These are phyloP conservation scores for Catharus ustulatus DNA, from an alignment of 2,797 vertebrate genomes.

Conservation along the genomic window DNA sequence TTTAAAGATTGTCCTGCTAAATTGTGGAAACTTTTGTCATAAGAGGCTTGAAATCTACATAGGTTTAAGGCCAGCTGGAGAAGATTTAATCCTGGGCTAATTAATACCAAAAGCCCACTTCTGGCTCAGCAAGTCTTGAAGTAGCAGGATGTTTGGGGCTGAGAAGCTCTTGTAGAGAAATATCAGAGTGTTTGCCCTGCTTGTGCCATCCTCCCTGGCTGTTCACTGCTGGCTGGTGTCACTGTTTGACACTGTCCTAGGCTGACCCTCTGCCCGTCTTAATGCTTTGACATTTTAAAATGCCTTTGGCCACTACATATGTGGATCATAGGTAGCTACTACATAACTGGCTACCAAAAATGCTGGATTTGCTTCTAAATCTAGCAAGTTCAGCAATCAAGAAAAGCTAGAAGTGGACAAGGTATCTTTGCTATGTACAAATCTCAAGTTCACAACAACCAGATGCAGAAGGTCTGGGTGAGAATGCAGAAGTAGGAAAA, in stretches of 20 bases:
- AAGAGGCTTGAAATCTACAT: background rate
- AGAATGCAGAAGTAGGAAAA: background rate
- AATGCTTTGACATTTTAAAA: background rate
- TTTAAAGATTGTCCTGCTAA: background rate
- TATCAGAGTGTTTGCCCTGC: background rate
- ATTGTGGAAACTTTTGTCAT: background rate
- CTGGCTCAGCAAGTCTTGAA: background rate
- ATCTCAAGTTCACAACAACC: background rate
- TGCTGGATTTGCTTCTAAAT: background rate
- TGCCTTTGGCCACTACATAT: background rate
- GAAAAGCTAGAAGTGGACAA: background rate
- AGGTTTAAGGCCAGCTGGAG: background rate
- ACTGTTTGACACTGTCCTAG: background rate
- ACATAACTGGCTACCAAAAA: background rate
- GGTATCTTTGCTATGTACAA: background rate
- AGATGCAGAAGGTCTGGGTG: background rate
- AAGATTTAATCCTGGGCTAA: background rate
- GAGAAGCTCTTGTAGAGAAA: background rate
- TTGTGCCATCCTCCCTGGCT: background rate
- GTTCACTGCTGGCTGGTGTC: background rate
- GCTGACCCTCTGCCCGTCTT: background rate
- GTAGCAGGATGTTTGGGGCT: background rate
- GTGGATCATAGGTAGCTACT: background rate
- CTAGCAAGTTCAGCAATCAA: background rate
- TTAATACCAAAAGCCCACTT: background rate